Base-by-base conservation (phyloP, 2,888 invertebrate genomes). In the Chorisops tibialis region DNA sequence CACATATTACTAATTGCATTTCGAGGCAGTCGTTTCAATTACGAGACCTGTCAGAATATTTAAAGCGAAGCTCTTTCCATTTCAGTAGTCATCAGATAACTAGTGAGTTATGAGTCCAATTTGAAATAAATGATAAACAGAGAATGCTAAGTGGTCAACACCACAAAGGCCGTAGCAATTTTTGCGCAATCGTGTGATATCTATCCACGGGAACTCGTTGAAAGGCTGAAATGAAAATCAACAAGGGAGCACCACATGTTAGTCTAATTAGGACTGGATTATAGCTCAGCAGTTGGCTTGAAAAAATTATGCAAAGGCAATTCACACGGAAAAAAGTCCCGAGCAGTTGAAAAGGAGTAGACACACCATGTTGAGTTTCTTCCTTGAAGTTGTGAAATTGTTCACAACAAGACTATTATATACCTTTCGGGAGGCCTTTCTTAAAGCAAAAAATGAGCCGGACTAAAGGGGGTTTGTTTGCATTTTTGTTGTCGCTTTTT, bases 331-430 rank as follows among this genome's bases (percentile, higher is more conserved):
- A 52, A 11, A 38, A 21, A 21, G 2, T 30, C 30, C 30, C 9
- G 5, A 9, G 30, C 30, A 30, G 30, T 30, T 30, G 30, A 9
- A 30, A 30, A 2, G 30, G 30, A 30, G 9, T 9, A n/a, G n/a
- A n/a, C n/a, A n/a, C n/a, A n/a, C 43, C 16, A 19, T 43, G 43
- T 43, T 6, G 41, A 47, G 22, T 22, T 43, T 14, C 45, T 43
- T 30, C 24, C 56, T 43, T 24, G 43, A 43, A 56, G 45, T 56
- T 30, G 56, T 45, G 38, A 56, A 56, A 56, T 45, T 43, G 56
- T 45, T 56, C 45, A 30, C 30, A 56, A 39, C 56, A 43, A 56
- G 56, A 35, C 30, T 56, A 56, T 39, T 56, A 43, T 30, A 56
- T 43, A 43, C 56, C 30, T 56, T 56, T 2, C 30, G 30, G 43